phyloP scores from a whole-genome alignment of 2,888 invertebrate genomes.

The Drosophila bunnanda region DNA sequence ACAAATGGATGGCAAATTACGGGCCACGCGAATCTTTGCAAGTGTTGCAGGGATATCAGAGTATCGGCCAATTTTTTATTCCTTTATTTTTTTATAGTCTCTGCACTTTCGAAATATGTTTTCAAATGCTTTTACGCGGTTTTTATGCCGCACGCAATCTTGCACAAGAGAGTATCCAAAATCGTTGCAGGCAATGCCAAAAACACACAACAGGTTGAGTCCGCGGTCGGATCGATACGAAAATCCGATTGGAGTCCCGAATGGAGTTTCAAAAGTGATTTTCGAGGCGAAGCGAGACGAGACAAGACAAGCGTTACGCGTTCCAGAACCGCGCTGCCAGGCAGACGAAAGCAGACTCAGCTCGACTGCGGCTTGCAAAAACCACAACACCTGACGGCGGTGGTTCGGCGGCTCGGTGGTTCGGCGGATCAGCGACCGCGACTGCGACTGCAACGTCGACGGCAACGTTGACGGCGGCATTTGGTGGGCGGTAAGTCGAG shows the following conservation, averaged over 20 bases:
- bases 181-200: conserved; percentile 18
- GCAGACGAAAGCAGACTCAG: conserved; percentile 83
- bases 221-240: conserved; percentile 31
- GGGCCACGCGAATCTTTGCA: conserved; percentile 21
- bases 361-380: conserved; percentile 77
- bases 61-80: conserved; percentile 29
- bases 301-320: conserved; percentile 58
- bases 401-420: conserved; percentile 11
- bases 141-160: conserved; percentile 45
- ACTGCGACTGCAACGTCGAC: conserved; percentile 15
- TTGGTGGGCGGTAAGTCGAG: conserved; percentile 38
- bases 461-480: conserved; percentile 2
- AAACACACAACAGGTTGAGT: conserved; percentile 30
- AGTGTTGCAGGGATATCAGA: conserved; percentile 21
- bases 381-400: conserved; percentile 77
- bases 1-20: conserved; percentile 42
- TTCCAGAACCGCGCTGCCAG: conserved; percentile 82
- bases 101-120: conserved; percentile 63
- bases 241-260: conserved; percentile 32
- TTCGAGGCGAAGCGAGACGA: conserved; percentile 31
- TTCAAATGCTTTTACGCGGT: conserved; percentile 25
- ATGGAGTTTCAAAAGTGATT: conserved; percentile 26
- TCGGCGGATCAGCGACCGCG: conserved; percentile 14
- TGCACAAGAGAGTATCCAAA: conserved; percentile 45
- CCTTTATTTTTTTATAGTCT: conserved; percentile 28